A percentile compares a stretch with the other conserved stretches of the same genome.
Evolutionary conservation across 2,113 vertebrate genomes (phyloP).

Genomic region (Mirza zaza): DNA sequence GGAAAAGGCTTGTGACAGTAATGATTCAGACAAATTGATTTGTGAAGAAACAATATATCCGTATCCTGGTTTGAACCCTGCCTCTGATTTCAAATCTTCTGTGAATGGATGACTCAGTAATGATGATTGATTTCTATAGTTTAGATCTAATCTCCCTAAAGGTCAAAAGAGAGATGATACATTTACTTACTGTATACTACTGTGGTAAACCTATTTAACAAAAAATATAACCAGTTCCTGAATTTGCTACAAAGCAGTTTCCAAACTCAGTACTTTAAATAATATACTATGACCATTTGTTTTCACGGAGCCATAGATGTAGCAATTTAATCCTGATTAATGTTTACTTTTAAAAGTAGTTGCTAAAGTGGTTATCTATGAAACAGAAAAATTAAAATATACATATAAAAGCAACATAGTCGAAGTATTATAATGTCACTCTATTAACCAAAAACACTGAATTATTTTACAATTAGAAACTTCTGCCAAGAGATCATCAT

Average conservation of each 20-base stretch:
- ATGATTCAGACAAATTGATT: background rate
- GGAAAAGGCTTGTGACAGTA: background rate
- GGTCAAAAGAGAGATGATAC: background rate
- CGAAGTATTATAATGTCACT: background rate
- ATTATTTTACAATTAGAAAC: background rate
- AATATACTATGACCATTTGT: background rate
- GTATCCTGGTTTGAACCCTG: background rate
- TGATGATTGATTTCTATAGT: background rate
- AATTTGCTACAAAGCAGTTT: background rate
- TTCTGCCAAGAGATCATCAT: background rate
- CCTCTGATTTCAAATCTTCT: background rate
- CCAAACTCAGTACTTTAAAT: background rate
- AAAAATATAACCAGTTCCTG: background rate
- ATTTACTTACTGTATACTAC: background rate
- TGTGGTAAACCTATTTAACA: background rate
- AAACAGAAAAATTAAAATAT: background rate
- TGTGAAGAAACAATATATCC: background rate
- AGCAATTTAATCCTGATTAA: background rate
- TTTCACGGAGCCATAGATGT: background rate
- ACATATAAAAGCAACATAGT: background rate
- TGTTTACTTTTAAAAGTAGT: background rate
- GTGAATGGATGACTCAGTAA: background rate
- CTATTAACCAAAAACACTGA: background rate
- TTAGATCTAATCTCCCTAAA: background rate
- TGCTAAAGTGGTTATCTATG: background rate